Base-by-base conservation (phyloP, 2,113 vertebrate species). In the Heterotis niloticus region DNA sequence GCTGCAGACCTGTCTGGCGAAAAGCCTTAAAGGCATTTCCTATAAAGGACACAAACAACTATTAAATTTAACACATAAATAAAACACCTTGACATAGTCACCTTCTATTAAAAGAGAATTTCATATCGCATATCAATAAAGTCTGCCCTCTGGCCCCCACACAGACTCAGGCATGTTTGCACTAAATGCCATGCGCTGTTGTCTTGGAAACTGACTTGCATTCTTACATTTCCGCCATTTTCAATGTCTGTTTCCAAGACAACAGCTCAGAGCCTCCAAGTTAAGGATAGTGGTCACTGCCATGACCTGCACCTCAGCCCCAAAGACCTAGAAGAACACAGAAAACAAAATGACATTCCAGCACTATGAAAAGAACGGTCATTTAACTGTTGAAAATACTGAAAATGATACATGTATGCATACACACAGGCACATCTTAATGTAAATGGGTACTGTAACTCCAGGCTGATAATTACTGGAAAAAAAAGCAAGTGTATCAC, bases 211-310 rank as follows among this genome's bases (percentile, higher is more conserved):
- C 71, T 28, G 71, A 73, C 59, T 60, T 20, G 28, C 59, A 64
- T 75, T 64, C 18, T 4, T 60, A 62, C 7, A 29, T 75, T 75
- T 28, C 57, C 74, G 26, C 74, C 64, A 23, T 34, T 75, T 75
- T 75, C 56, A 56, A 75, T 34, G 59, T 75, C 74, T 20, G 74
- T 75, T 75, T 75, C 74, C 56, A 75, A 75, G 74, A 75, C 62
- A 77, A 67, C 64, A 56, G 74, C 74, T 75, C 59, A 17, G 73
- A 59, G 18, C 74, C n/a, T 62, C 74, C 57, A 23, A 29, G 26
- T 64, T 62, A 26, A 75, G 74, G 74, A 62, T 75, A 24, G 18
- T 28, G 74, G 74, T 64, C 74, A 64, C 34, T 44, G 28, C 20
- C 57, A 62, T 64, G 56, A 44, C 29, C 28, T 75, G 74, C 28